Evolutionary conservation across 2,888 invertebrate species (phyloP).

Genomic region (Oxyscelio sp.): DNA sequence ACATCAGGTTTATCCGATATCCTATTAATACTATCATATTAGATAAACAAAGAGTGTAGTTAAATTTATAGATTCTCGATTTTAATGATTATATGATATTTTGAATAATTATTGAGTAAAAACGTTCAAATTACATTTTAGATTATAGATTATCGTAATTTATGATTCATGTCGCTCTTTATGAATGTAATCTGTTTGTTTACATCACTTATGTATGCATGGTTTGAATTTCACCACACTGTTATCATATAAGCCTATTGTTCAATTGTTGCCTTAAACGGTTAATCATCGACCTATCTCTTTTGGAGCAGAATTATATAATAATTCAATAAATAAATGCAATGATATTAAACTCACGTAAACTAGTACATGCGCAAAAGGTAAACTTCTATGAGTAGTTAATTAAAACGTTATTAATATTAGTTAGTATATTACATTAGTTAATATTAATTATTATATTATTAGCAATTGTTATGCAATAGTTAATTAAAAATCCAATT

Average conservation of each 20-base stretch:
- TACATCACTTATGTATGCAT: constrained; percentile 46
- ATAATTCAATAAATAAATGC: background rate
- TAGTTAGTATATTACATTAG: too few species aligned
- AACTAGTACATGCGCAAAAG: too few species aligned
- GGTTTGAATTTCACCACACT: constrained; percentile 24
- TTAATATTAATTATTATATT: too few species aligned
- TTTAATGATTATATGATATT: background rate
- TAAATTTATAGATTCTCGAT: background rate
- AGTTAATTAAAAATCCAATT: too few species aligned
- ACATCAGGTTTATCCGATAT: background rate
- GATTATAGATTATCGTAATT: background rate
- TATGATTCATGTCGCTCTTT: constrained; percentile 2
- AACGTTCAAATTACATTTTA: too few species aligned
- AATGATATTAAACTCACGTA: too few species aligned
- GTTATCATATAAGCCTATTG: constrained; percentile 47
- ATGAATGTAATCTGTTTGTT: constrained; percentile 30
- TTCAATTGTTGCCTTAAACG: constrained; percentile 44
- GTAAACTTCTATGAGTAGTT: too few species aligned
- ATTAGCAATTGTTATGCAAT: too few species aligned
- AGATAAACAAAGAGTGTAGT: background rate
- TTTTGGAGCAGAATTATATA: background rate
- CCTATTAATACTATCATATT: constrained; percentile 6
- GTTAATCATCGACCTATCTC: constrained; percentile 25
- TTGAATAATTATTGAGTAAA: too few species aligned
- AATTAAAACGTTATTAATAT: too few species aligned